phyloP scores from a whole-genome alignment of 2,113 vertebrate genomes.

The sheep (Ovis aries) region ARS-UI_Ramb_v3.0 NC_056065.1:8204001-8204500 shows the following conservation, averaged over 20 bases:
- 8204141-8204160: not conserved
- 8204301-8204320: not conserved
- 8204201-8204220: accelerated
- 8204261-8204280: accelerated
- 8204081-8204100: not conserved
- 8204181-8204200: not conserved
- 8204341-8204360: not conserved
- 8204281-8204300: not conserved
- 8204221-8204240: not conserved
- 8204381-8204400: not conserved
- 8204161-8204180: accelerated
- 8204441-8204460: accelerated
- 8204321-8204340: not conserved
- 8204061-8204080: not conserved
- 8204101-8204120: slow-evolving; percentile 33
- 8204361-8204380: not conserved
- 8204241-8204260: accelerated
- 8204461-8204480: not conserved
- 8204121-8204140: not conserved
- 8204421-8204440: not conserved
- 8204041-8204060: slow-evolving; percentile 48
- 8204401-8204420: not conserved
- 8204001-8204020: not conserved
- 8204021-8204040: not conserved
- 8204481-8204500: not conserved